Evolutionary conservation across 2,797 vertebrate genomes (phyloP), one percentile per base, ranked within the genome.

Genomic region (Jordanella pulchra): DNA sequence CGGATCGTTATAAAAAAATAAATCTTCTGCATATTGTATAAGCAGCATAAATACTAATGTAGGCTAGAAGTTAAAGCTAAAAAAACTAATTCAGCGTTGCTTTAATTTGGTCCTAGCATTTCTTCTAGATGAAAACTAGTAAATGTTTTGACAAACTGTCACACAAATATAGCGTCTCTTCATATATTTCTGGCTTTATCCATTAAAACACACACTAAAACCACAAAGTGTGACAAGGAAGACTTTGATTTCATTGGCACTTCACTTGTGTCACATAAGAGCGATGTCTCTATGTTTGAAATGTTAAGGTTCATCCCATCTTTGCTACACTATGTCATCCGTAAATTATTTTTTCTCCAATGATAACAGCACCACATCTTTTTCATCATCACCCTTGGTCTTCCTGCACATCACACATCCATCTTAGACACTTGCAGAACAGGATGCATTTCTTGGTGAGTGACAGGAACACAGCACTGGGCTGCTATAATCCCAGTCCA

Each of bases 381-480:
- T 82, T 73, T 79, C 81, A 84, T 73, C 82, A 56, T 81, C 76
- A 75, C 81, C 79, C 32, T 65, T 73, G n/a, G 51, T 18, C 77
- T 39, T 77, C 14, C 50, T 72, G 63, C 48, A 60, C 47, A 1
- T 69, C 73, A 78, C 80, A 30, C 73, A 67, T 81, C 58, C 71
- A 27, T 77, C 66, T 77, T 65, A 64, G 67, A 76, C 75, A 76
- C 68, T 48, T 61, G 70, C 76, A 51, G 69, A 39, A 64, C 80
- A 77, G 84, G 72, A 90, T 85, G 71, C 84, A 81, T 80, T 83
- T 82, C 76, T 81, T 77, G 3, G 66, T 90, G 89, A 90, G 74
- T 88, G 91, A 90, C 89, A 89, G 85, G 75, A 82, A 81, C 75
- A 78, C 27, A 30, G 67, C 50, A n/a, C n/a, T 75, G 84, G 85